These are phyloP conservation scores for Helogale parvula DNA, from an alignment of 2,113 vertebrate species.

Conservation along the genomic window DNA sequence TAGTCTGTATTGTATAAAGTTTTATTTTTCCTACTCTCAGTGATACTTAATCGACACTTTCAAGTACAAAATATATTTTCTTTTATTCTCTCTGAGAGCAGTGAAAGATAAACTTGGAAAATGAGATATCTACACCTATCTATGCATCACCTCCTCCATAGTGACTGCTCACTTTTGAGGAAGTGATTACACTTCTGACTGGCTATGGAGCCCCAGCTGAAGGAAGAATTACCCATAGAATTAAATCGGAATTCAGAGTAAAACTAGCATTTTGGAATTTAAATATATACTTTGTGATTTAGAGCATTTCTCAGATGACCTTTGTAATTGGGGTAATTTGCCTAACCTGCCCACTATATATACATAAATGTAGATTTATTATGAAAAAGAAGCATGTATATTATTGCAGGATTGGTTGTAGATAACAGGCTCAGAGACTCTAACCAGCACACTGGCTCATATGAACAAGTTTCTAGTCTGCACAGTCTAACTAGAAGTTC, in stretches of 20 bases:
- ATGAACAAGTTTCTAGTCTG: neutral
- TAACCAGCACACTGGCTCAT: neutral
- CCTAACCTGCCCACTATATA: neutral
- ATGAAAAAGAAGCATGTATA: neutral
- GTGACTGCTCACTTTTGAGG: neutral
- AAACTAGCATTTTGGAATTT: neutral
- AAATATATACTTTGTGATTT: neutral
- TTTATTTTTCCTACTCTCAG: constrained; percentile 10
- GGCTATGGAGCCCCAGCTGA: neutral
- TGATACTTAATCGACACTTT: neutral
- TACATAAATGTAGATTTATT: constrained; percentile 1
- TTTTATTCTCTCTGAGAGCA: neutral
- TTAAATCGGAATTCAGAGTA: constrained; percentile 22
- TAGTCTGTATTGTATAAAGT: neutral
- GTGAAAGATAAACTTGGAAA: neutral
- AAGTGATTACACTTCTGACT: neutral
- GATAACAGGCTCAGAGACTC: neutral
- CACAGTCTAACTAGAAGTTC: neutral
- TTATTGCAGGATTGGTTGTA: neutral
- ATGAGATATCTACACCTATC: neutral
- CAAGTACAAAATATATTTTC: constrained; percentile 23
- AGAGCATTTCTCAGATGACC: neutral
- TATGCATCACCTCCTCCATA: neutral
- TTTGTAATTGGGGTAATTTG: constrained; percentile 11
- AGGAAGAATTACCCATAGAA: neutral